Percentiles rank a stretch among this genome's conserved stretches.
Evolutionary conservation across 2,888 invertebrate species (phyloP).

Genomic region (Caenorhabditis sulstoni): DNA sequence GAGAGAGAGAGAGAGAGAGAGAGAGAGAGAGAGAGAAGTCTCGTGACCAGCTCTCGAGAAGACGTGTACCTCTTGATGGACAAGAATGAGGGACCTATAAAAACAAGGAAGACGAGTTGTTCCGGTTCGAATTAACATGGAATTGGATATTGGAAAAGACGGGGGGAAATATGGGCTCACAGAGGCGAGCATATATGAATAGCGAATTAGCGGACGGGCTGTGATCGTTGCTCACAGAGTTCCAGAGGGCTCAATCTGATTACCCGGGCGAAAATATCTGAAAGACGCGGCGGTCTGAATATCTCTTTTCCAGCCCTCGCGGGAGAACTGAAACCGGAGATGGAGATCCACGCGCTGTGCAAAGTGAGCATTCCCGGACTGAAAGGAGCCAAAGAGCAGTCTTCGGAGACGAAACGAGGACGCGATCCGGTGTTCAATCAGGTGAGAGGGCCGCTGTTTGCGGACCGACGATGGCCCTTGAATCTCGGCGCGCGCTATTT

Average conservation of each 20-base stretch:
- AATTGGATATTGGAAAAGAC: slow-evolving; percentile 32
- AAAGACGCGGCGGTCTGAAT: slow-evolving; percentile 5
- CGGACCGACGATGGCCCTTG: slow-evolving; percentile 3
- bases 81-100: background rate
- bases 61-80: slow-evolving; percentile 1
- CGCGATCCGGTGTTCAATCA: slow-evolving; percentile 81
- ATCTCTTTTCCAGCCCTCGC: slow-evolving; percentile 77
- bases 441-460: slow-evolving; percentile 58
- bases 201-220: slow-evolving; percentile 32
- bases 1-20: too few relatives aligned
- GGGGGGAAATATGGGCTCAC: background rate
- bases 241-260: slow-evolving; percentile 34
- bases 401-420: slow-evolving; percentile 81
- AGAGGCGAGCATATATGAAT: slow-evolving; percentile 19
- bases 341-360: slow-evolving; percentile 81
- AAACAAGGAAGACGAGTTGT: slow-evolving; percentile 37
- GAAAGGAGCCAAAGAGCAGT: slow-evolving; percentile 81
- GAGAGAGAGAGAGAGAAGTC: too few relatives aligned
- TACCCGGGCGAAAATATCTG: slow-evolving; percentile 13
- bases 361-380: slow-evolving; percentile 82
- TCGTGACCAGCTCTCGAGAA: background rate
- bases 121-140: slow-evolving; percentile 46
- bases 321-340: slow-evolving; percentile 80
- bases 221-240: slow-evolving; percentile 44
- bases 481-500: slow-evolving; percentile 4